These are phyloP conservation scores for Amphipoea lucens DNA, from an alignment of 2,888 invertebrate genomes.

Conservation along the genomic window DNA sequence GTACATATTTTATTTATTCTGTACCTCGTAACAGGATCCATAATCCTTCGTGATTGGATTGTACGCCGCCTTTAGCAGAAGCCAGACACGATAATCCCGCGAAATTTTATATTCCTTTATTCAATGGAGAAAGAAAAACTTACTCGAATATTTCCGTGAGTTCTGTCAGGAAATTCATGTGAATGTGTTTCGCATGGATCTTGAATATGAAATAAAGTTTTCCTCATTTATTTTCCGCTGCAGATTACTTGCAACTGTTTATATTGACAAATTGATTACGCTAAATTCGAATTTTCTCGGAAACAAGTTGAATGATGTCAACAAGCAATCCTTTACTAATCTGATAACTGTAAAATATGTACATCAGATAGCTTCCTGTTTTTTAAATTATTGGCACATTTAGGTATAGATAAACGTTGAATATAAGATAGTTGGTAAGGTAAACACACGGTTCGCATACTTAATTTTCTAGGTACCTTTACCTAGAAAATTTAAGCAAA, in stretches of 20 bases:
- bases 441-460: conserved; percentile 11
- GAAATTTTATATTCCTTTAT: conserved; percentile 39
- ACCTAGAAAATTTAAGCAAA: conserved; percentile 13
- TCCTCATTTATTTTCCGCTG: conserved; percentile 28
- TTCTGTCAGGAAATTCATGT: conserved; percentile 10
- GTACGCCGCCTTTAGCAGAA: conserved; percentile 54
- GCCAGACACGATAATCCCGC: conserved; percentile 45
- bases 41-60: conserved; percentile 66
- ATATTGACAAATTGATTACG: conserved; percentile 41
- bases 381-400: conserved; percentile 42
- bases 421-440: conserved; percentile 19
- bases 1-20: conserved; percentile 47
- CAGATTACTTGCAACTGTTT: conserved; percentile 25
- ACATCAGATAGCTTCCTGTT: conserved; percentile 51
- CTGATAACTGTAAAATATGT: conserved; percentile 65
- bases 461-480: background rate
- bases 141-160: conserved; percentile 17
- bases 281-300: conserved; percentile 58
- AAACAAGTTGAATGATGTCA: conserved; percentile 62
- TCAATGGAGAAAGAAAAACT: conserved; percentile 34
- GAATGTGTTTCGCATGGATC: conserved; percentile 16
- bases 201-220: conserved; percentile 31
- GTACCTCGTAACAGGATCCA: conserved; percentile 53
- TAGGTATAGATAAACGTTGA: conserved; percentile 25
- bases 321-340: conserved; percentile 66